Base-by-base conservation (phyloP, 1,140 invertebrate species). In the Phymastichus coffea region DNA sequence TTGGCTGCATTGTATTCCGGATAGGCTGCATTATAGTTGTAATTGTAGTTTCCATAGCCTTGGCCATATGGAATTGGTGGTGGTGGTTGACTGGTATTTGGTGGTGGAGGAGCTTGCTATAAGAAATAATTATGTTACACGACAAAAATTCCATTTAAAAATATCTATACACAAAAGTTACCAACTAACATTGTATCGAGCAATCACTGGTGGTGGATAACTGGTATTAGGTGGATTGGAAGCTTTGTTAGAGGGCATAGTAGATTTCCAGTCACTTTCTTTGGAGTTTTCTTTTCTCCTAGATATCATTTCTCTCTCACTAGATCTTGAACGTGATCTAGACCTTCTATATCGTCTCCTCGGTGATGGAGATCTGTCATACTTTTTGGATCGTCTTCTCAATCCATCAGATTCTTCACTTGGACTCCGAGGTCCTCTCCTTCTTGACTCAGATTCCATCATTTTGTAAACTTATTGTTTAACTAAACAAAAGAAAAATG, bases 311-410 rank as follows among this genome's bases (percentile, higher is more conserved):
- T 57, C 54, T 52, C 54, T 57, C 15, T 38, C 37, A 26, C 54
- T 52, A 19, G 10, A 56, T 37, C 52, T 66, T 23, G 66, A 52
- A 17, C 75, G 63, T 0, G 76, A 77, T 48, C 64, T 67, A 1
- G 78, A 80, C 44, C 76, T 67, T 12, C 76, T 67, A 25, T 79
- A 80, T 46, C 76, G 63, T 56, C 78, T 65, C 46, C 78, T 71
- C 0, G 78, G 78, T 1, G 78, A 80, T 8, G 76, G 75, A 3
- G 78, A 79, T 41, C 75, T 63, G 22, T 79, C 77, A 22, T 80
- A 79, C 20, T 80, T 79, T 14, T 76, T 63, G 6, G 71, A 71
- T 38, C 77, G 56, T 61, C 75, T 73, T 25, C 73, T 70, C 1
- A 74, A 68, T 46, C 75, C 71, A 25, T 79, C 76, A 0, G 78